phyloP scores from a whole-genome alignment of 2,113 vertebrate genomes.

The Scolopax mira region DNA sequence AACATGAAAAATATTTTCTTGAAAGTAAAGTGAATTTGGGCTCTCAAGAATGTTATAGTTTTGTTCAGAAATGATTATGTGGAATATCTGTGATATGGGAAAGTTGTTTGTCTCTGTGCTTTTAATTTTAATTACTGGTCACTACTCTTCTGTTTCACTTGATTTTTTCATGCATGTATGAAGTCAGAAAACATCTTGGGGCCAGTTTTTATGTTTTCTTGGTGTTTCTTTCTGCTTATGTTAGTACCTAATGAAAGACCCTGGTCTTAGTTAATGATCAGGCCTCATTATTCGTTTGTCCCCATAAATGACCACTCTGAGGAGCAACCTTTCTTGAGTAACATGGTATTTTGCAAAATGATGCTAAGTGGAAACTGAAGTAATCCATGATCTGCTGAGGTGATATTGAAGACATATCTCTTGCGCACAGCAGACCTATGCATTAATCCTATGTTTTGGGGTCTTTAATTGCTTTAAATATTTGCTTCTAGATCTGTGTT shows the following conservation, averaged over 20 bases:
- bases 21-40: background rate
- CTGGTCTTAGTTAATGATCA: background rate
- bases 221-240: background rate
- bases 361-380: background rate
- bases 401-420: conserved; percentile 61
- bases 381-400: conserved; percentile 36
- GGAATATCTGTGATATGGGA: background rate
- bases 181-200: background rate
- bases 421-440: conserved; percentile 4
- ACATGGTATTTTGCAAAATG: background rate
- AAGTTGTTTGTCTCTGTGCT: background rate
- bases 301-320: background rate
- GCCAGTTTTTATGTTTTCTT: background rate
- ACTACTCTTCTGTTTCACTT: background rate
- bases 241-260: background rate
- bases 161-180: background rate
- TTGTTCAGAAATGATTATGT: background rate
- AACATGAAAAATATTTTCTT: conserved; percentile 49
- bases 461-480: conserved; percentile 62
- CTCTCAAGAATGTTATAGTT: background rate
- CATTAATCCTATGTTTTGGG: conserved; percentile 52
- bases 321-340: background rate
- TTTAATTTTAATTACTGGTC: background rate
- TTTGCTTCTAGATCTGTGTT: conserved; percentile 71
- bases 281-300: background rate